phyloP scores from a whole-genome alignment of 35 echinoderm and acorn worm genomes.

The Holothuria glaberrima region DNA sequence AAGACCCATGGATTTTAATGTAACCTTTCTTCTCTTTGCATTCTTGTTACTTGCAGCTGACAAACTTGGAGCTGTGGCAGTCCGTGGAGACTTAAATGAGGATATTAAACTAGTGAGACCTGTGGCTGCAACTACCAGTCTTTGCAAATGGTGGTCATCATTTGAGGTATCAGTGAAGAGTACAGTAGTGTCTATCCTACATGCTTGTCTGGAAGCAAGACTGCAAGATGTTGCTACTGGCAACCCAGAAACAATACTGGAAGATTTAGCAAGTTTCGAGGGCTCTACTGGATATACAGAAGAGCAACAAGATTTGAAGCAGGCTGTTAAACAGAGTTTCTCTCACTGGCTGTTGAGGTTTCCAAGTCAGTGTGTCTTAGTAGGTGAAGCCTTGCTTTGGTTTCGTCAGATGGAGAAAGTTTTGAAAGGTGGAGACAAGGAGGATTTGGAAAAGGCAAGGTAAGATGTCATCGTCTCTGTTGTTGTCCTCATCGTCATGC shows the following conservation, averaged over 20 bases:
- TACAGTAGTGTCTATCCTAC: conserved; percentile 73
- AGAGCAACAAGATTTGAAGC: conserved; percentile 68
- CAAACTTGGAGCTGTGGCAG: conserved; percentile 70
- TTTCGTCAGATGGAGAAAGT: conserved; percentile 53
- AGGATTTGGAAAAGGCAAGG: conserved; percentile 50
- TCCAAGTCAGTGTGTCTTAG: conserved; percentile 78
- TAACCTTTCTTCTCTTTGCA: no score
- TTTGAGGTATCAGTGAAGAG: conserved; percentile 81
- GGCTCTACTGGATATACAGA: not conserved
- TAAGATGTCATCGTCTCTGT: no score
- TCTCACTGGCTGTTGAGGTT: conserved; percentile 89
- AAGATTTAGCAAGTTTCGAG: conserved; percentile 71
- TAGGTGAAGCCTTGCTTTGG: conserved; percentile 78
- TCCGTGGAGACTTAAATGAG: conserved; percentile 77
- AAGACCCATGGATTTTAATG: no score
- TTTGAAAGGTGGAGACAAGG: conserved; percentile 59
- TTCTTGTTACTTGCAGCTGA: conserved; percentile 70
- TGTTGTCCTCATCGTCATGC: no score
- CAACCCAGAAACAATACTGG: conserved; percentile 79
- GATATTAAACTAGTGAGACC: conserved; percentile 62
- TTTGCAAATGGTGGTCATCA: conserved; percentile 64
- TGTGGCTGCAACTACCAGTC: conserved; percentile 54
- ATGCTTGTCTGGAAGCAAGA: conserved; percentile 86
- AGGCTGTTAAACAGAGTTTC: conserved; percentile 79
- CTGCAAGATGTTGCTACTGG: conserved; percentile 34